Conservation (phyloP, 2,113 vertebrate genomes). For the Tamias sibiricus region DNA sequence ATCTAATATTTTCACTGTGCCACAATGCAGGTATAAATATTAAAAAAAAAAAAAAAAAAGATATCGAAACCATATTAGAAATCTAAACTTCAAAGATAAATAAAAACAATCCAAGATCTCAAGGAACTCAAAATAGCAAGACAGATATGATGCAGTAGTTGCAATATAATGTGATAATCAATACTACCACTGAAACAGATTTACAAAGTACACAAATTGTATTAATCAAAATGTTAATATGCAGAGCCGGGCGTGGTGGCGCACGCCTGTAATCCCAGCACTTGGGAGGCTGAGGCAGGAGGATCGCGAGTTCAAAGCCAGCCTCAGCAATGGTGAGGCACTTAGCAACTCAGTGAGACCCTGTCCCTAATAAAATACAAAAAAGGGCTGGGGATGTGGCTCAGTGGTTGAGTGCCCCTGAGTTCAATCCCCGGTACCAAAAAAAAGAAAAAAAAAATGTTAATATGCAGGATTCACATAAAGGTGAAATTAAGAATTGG, state of each 20-base stretch:
- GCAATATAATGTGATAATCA: neutral
- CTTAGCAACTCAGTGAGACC: too few relatives aligned
- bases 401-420: too few relatives aligned
- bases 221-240: slow-evolving; percentile 1
- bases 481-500: neutral
- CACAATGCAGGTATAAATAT: slow-evolving; percentile 3
- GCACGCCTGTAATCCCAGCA: too few relatives aligned
- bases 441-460: too few relatives aligned
- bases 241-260: too few relatives aligned
- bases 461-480: neutral
- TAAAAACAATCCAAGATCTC: neutral
- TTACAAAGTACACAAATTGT: neutral
- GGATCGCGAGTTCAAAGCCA: too few relatives aligned
- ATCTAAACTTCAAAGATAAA: neutral
- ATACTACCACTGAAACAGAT: neutral
- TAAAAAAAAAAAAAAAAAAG: too few relatives aligned
- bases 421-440: too few relatives aligned
- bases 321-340: too few relatives aligned
- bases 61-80: neutral
- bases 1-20: neutral
- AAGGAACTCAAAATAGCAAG: slow-evolving; percentile 34
- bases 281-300: too few relatives aligned
- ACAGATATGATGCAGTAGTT: neutral
- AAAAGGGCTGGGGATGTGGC: too few relatives aligned
- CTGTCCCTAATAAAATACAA: too few relatives aligned